Percentiles rank a stretch among this genome's conserved stretches.
These are phyloP conservation scores for Smittia aterrima DNA, from an alignment of 2,888 invertebrate genomes.

Conservation along the genomic window DNA sequence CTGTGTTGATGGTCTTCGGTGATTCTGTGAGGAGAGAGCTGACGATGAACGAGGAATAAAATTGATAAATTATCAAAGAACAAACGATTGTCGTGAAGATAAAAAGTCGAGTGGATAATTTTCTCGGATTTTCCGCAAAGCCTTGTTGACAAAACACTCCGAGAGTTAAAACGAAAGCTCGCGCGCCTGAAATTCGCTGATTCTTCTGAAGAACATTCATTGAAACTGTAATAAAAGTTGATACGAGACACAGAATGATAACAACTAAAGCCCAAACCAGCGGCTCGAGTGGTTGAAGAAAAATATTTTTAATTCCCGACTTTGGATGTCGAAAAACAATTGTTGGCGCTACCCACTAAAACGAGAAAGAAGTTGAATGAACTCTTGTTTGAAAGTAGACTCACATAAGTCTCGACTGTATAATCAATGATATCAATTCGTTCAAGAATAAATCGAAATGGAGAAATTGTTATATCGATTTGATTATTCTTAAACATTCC, in stretches of 20 bases:
- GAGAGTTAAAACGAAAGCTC: conserved; percentile 1
- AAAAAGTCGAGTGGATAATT: not conserved
- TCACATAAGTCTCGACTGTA: too few relatives aligned
- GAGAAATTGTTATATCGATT: conserved; percentile 24
- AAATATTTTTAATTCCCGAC: not conserved
- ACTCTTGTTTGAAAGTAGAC: too few relatives aligned
- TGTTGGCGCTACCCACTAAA: not conserved
- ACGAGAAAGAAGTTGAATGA: not conserved
- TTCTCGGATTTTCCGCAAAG: not conserved
- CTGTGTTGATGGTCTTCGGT: conserved; percentile 29
- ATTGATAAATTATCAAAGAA: conserved; percentile 24
- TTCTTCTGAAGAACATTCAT: not conserved
- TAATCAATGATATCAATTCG: too few relatives aligned
- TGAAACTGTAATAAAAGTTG: too few relatives aligned
- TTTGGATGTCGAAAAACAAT: conserved; percentile 35
- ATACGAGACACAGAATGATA: not conserved
- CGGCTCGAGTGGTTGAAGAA: conserved; percentile 17
- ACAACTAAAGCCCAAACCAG: conserved; percentile 6
- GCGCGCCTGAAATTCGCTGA: not conserved
- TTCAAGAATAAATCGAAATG: not conserved
- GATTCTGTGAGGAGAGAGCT: not conserved
- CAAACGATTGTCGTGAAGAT: not conserved
- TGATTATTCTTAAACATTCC: not conserved
- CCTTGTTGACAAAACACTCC: conserved; percentile 34
- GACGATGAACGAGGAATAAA: conserved; percentile 28